phyloP scores from a whole-genome alignment of 53 echinoderm and acorn worm genomes.

The Holothuria scabra region DNA sequence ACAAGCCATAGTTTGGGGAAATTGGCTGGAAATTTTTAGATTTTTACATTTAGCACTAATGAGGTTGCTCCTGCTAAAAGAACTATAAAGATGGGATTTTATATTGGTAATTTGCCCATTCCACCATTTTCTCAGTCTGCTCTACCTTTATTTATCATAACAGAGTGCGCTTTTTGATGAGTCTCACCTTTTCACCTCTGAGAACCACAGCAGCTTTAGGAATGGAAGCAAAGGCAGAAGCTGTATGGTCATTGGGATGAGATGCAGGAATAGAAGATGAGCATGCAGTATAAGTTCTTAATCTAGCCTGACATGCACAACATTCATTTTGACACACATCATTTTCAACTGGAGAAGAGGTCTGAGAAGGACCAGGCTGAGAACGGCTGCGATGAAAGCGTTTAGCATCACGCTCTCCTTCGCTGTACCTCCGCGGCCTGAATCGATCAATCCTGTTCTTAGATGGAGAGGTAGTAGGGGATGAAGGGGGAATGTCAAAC shows the following conservation, averaged over 20 bases:
- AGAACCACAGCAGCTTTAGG: constrained; percentile 26
- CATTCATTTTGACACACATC: background rate
- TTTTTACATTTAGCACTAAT: no score
- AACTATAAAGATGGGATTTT: no score
- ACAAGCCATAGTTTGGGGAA: no score
- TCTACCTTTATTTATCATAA: no score
- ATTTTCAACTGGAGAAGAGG: background rate
- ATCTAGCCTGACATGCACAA: constrained; percentile 10
- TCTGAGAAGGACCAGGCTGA: background rate
- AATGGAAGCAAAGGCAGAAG: constrained; percentile 26
- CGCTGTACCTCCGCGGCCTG: constrained; percentile 24
- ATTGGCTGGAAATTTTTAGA: no score
- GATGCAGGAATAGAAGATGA: constrained; percentile 1
- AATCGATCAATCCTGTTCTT: constrained; percentile 1
- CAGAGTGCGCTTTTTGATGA: background rate
- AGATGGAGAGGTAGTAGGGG: constrained; percentile 1
- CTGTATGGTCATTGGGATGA: constrained; percentile 1
- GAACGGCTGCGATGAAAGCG: constrained; percentile 13
- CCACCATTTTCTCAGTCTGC: no score
- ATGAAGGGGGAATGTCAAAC: constrained; percentile 13
- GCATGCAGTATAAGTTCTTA: background rate
- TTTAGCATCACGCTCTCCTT: constrained; percentile 36
- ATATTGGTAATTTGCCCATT: no score
- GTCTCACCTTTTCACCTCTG: constrained; percentile 22
- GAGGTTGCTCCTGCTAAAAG: no score